Evolutionary conservation across 1,140 invertebrate genomes (phyloP).

Genomic region (Sitophilus oryzae): DNA sequence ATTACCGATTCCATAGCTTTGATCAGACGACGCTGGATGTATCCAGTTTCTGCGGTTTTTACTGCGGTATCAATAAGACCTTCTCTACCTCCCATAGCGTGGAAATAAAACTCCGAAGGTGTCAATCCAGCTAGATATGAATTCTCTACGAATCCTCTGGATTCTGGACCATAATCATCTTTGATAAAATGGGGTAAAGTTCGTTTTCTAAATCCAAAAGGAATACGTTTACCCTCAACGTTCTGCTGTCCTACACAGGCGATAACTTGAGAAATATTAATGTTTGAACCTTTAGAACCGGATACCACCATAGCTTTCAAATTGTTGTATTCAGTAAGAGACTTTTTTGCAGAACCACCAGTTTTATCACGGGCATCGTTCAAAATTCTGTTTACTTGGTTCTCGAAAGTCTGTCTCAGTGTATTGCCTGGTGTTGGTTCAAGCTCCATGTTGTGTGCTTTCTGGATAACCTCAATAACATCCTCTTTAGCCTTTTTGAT

Average conservation of each 20-base stretch:
- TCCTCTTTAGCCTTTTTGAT: constrained; percentile 99
- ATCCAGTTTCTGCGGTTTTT: constrained; percentile 99
- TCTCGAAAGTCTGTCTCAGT: constrained; percentile 82
- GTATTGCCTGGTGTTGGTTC: constrained; percentile 99
- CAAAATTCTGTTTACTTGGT: constrained; percentile 95
- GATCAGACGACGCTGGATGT: constrained; percentile 98
- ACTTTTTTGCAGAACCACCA: constrained; percentile 98
- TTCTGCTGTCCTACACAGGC: constrained; percentile 99
- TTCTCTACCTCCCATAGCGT: constrained; percentile 99
- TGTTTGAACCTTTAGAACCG: constrained; percentile 98
- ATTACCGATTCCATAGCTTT: constrained; percentile 99
- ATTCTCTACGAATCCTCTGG: constrained; percentile 98
- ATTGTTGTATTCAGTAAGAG: constrained; percentile 98
- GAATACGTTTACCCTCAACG: constrained; percentile 99
- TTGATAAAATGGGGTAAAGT: constrained; percentile 99
- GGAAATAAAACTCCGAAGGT: constrained; percentile 98
- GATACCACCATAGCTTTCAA: constrained; percentile 99
- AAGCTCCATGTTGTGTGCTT: constrained; percentile 99
- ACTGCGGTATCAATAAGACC: constrained; percentile 99
- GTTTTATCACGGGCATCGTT: constrained; percentile 99
- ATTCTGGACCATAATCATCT: constrained; percentile 99
- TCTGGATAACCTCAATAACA: constrained; percentile 99
- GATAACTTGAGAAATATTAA: constrained; percentile 99
- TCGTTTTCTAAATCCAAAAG: constrained; percentile 97
- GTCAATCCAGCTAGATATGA: constrained; percentile 98